These are phyloP conservation scores for Ligdia adustata DNA, from an alignment of 2,888 invertebrate genomes.

Conservation along the genomic window DNA sequence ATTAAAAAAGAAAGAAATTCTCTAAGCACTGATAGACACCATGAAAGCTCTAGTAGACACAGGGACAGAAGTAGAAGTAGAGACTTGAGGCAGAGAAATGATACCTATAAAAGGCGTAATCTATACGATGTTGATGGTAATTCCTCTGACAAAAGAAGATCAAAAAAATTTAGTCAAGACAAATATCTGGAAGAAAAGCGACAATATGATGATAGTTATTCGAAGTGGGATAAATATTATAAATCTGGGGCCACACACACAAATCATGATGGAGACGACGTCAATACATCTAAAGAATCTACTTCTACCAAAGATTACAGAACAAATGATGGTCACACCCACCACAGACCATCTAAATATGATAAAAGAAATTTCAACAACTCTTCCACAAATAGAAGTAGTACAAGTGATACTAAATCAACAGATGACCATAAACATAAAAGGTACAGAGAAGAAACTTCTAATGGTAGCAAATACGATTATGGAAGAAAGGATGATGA, in stretches of 20 bases:
- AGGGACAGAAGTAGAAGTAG: slow-evolving; percentile 16
- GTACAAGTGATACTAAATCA: background rate
- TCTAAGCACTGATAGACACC: slow-evolving; percentile 8
- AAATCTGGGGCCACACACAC: background rate
- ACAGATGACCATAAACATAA: slow-evolving; percentile 5
- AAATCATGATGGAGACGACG: background rate
- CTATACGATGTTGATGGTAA: too few species aligned
- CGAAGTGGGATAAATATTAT: background rate
- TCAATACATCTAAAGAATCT: background rate
- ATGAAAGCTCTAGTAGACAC: slow-evolving; percentile 5
- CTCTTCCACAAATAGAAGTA: background rate
- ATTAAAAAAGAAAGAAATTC: slow-evolving; percentile 30
- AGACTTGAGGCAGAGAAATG: background rate
- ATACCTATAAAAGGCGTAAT: background rate
- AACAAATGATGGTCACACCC: background rate
- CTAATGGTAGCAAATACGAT: slow-evolving; percentile 2
- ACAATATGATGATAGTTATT: background rate
- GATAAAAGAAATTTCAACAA: background rate
- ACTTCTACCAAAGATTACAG: background rate
- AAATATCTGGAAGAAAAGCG: slow-evolving; percentile 9
- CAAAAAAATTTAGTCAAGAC: background rate
- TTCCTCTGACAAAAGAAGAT: background rate
- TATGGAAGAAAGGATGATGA: slow-evolving; percentile 1
- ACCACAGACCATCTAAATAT: background rate
- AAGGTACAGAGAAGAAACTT: slow-evolving; percentile 1